Conservation (phyloP, 2,113 vertebrate genomes). For the Podilymbus podiceps region DNA sequence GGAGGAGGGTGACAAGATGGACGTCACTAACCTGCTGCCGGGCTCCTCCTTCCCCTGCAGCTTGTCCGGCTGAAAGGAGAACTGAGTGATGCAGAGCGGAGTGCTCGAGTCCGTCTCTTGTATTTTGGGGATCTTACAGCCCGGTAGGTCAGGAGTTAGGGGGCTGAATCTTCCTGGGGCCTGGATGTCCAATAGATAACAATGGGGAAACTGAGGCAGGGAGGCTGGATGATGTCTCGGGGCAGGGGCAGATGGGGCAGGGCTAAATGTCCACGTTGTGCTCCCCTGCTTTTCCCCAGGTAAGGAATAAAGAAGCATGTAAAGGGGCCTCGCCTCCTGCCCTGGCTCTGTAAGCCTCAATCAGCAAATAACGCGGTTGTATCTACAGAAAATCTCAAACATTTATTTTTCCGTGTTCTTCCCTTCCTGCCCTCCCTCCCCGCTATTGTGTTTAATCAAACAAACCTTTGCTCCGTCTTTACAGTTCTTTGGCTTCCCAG, state of each 20-base stretch:
- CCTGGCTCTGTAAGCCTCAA: neutral
- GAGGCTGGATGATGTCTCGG: neutral
- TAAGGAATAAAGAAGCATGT: neutral
- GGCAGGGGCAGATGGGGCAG: neutral
- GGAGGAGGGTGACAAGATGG: neutral
- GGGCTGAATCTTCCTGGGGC: neutral
- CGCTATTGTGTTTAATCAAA: neutral
- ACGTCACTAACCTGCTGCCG: neutral
- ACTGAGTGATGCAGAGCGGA: neutral
- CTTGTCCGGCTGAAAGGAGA: neutral
- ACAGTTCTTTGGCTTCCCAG: constrained; percentile 22
- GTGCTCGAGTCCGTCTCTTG: neutral
- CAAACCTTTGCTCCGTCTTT: constrained; percentile 37
- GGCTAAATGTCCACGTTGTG: rapidly evolving
- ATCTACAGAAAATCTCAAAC: neutral
- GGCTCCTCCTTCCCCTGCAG: neutral
- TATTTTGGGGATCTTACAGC: neutral
- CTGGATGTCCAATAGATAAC: rapidly evolving
- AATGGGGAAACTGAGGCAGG: neutral
- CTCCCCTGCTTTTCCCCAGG: neutral
- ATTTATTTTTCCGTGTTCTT: neutral
- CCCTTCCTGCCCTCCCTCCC: neutral
- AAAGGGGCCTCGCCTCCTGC: neutral
- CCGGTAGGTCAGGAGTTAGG: neutral
- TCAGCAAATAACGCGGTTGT: neutral